phyloP scores from a whole-genome alignment of 2,888 invertebrate species.

The Tetropium fuscum region DNA sequence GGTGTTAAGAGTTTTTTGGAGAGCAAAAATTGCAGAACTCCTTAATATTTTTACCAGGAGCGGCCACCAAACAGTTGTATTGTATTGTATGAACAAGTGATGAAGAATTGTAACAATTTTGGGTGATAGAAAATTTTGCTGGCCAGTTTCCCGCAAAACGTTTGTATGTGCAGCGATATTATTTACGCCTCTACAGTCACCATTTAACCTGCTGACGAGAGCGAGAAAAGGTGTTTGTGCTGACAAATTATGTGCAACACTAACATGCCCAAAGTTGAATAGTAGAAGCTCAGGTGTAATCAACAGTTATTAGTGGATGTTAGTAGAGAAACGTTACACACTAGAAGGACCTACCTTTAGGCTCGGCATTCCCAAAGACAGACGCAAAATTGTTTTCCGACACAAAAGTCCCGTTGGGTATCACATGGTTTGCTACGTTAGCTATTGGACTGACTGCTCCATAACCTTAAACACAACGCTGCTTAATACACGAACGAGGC shows the following conservation, averaged over 20 bases:
- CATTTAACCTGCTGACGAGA: constrained; percentile 20
- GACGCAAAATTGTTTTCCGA: constrained; percentile 90
- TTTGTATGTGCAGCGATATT: too few relatives aligned
- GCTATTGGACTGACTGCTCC: constrained; percentile 62
- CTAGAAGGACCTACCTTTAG: constrained; percentile 59
- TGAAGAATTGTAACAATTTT: too few relatives aligned
- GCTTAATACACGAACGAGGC: too few relatives aligned
- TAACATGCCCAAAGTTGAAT: constrained; percentile 38
- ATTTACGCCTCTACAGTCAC: background rate
- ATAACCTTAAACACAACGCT: constrained; percentile 61
- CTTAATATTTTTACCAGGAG: too few relatives aligned
- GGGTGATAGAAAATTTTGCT: too few relatives aligned
- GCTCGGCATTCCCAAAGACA: constrained; percentile 84
- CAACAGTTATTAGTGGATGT: constrained; percentile 1
- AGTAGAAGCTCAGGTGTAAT: constrained; percentile 23
- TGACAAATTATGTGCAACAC: constrained; percentile 41
- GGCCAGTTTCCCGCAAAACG: too few relatives aligned
- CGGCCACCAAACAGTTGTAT: too few relatives aligned
- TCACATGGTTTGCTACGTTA: constrained; percentile 65
- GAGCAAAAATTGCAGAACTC: too few relatives aligned
- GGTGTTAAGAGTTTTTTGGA: too few relatives aligned
- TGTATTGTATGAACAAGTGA: too few relatives aligned
- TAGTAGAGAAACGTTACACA: constrained; percentile 7
- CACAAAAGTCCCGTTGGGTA: constrained; percentile 72
- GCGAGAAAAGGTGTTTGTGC: constrained; percentile 30